A percentile compares a stretch with the other conserved stretches of the same genome.
Evolutionary conservation across 1,140 invertebrate genomes (phyloP).

Genomic region (Psix sp.): DNA sequence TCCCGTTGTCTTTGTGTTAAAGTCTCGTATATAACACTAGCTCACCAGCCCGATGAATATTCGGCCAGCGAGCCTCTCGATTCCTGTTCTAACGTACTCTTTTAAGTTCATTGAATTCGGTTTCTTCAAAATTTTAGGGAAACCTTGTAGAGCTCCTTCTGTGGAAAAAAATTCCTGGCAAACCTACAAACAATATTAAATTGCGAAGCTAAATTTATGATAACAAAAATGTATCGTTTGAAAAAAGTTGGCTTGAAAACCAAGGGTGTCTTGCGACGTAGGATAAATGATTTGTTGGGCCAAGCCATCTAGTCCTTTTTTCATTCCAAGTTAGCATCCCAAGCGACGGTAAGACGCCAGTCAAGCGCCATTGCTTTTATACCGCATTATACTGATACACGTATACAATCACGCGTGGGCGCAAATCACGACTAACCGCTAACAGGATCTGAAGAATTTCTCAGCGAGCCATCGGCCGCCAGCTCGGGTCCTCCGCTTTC

Average conservation of each 20-base stretch:
- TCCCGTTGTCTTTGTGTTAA: conserved; percentile 35
- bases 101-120: conserved; percentile 31
- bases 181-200: too few species aligned
- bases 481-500: conserved; percentile 32
- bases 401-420: conserved; percentile 58
- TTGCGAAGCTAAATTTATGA: too few species aligned
- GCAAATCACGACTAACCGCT: conserved; percentile 61
- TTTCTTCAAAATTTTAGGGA: not conserved
- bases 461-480: conserved; percentile 43
- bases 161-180: too few species aligned
- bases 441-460: conserved; percentile 59
- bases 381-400: conserved; percentile 52
- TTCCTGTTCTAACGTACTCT: conserved; percentile 36
- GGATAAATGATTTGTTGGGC: too few species aligned
- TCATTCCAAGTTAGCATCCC: conserved; percentile 42
- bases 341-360: conserved; percentile 36
- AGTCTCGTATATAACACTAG: conserved; percentile 28
- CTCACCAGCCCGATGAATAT: conserved; percentile 31
- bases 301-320: too few species aligned
- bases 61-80: conserved; percentile 25
- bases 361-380: conserved; percentile 51
- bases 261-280: too few species aligned
- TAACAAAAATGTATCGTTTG: too few species aligned
- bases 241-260: too few species aligned
- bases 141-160: too few species aligned